Evolutionary conservation across 2,113 vertebrate genomes (phyloP), one percentile per base, ranked within the genome.

Genomic region (Myiozetetes cayanensis): DNA sequence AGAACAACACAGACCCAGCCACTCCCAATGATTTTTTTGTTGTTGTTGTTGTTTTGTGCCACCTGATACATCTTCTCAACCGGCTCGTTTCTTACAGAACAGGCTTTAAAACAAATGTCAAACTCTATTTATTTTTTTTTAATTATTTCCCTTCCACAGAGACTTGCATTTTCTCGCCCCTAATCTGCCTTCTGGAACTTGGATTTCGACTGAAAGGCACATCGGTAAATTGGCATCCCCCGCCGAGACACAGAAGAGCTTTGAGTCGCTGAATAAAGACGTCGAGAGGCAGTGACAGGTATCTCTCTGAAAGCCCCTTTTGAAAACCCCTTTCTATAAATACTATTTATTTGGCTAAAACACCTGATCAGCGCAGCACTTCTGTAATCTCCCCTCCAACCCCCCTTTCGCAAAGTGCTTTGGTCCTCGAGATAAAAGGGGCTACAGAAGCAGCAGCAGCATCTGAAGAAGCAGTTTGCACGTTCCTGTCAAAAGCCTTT

Each of bases 321-420:
- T 82, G 87, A 96, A 94, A 96, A 78, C 47, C 65, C 79, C 89
- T 95, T 93, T 87, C 27, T 14, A 68, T 81, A 93, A 96, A 93
- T 63, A 86, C 27, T 31, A 81, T 88, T 95, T 92, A 91, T 95
- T 96, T 95, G 93, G 75, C 90, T 84, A 68, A 88, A 94, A 84
- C 25, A 89, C 53, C 55, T 12, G 66, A 82, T 83, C 89, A 70
- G 66, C 3, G 39, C 80, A 70, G 85, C 80, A 67, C 77, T 84
- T 70, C 56, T 65, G 56, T 44, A 83, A 78, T 8, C 22, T 1
- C 35, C 76, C 76, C 50, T 41, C 46, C 37, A 37, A 11, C 46
- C 46, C 21, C 47, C 49, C 8, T 58, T 91, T 93, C 95, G 87
- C 92, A 88, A 90, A 94, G 81, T 84, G 93, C 94, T 88, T 94